Base-by-base conservation (phyloP, 2,797 vertebrate species). In the Bucorvus abyssinicus region DNA sequence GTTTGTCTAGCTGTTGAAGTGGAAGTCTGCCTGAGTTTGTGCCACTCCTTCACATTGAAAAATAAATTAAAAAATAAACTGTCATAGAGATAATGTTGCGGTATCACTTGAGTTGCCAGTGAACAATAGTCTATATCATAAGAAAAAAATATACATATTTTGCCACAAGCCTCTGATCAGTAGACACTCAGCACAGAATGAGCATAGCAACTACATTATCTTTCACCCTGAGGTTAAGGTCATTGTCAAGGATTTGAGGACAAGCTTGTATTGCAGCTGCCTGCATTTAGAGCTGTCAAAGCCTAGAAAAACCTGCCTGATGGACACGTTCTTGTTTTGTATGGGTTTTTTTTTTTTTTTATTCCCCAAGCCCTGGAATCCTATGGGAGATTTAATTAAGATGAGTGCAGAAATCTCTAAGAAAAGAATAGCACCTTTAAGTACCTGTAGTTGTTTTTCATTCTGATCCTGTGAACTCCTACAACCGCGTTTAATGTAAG, bases 171-270 rank as follows among this genome's bases (percentile, higher is more conserved):
- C 91, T 97, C 92, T 96, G 96, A 95, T 97, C 95, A 95, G 97
- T 93, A 97, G 93, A 97, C 95, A 92, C 80, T 81, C 94, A 59
- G 75, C 84, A 86, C 70, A 89, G 95, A 97, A 96, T 76, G 95
- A 97, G 94, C 95, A 91, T 89, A 96, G 95, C 96, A 97, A 97
- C 94, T 97, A 94, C 96, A 97, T 97, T 97, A 97, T 97, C 96
- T 97, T 97, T 97, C 97, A 97, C 95, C 97, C 95, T 19, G 82
- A 95, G 97, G 96, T 97, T 92, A 93, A 97, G 96, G 97, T 94
- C 94, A 97, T 94, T 96, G 94, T 97, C 97, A 97, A 97, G 94
- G 96, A 97, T 96, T 95, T 95, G 96, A 97, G 93, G 96, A 97
- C 95, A 97, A 94, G 94, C 93, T 97, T 97, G 93, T 96, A 94